phyloP scores from a whole-genome alignment of 2,888 invertebrate species.

The Pyrrhia umbra region DNA sequence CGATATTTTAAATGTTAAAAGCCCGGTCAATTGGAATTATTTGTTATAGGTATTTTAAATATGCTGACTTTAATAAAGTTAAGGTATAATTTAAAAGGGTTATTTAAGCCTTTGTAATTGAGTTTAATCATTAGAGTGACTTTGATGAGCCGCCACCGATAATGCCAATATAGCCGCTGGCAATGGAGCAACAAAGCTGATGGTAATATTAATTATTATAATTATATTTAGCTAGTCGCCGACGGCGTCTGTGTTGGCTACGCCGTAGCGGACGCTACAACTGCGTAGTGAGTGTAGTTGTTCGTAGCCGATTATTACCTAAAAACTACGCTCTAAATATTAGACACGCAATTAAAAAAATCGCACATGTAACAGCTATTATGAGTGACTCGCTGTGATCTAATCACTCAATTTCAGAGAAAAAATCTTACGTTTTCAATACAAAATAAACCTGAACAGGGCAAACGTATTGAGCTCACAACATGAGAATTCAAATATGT shows the following conservation, averaged over 20 bases:
- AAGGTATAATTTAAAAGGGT: slow-evolving; percentile 33
- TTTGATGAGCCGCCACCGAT: slow-evolving; percentile 35
- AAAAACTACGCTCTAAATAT: too few species aligned
- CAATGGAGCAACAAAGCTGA: slow-evolving; percentile 34
- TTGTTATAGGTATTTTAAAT: neutral
- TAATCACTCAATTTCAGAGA: too few species aligned
- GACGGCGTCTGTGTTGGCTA: slow-evolving; percentile 14
- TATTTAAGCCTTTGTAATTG: slow-evolving; percentile 42
- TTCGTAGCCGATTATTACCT: slow-evolving; percentile 1
- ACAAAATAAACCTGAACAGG: slow-evolving; percentile 17
- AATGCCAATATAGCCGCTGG: slow-evolving; percentile 14
- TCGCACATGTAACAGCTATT: too few species aligned
- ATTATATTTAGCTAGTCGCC: slow-evolving; percentile 11
- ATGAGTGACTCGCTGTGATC: too few species aligned
- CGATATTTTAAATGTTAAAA: neutral
- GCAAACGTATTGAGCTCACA: slow-evolving; percentile 13
- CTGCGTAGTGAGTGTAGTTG: neutral
- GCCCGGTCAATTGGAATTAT: neutral
- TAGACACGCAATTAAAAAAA: too few species aligned
- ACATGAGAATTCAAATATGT: slow-evolving; percentile 43
- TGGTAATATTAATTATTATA: slow-evolving; percentile 27
- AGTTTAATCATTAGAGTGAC: slow-evolving; percentile 37
- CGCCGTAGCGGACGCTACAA: slow-evolving; percentile 2
- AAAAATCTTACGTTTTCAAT: neutral
- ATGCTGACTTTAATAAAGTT: slow-evolving; percentile 15